Conservation (phyloP, 2,797 vertebrate species). For the Pseudochaenichthys georgianus region DNA sequence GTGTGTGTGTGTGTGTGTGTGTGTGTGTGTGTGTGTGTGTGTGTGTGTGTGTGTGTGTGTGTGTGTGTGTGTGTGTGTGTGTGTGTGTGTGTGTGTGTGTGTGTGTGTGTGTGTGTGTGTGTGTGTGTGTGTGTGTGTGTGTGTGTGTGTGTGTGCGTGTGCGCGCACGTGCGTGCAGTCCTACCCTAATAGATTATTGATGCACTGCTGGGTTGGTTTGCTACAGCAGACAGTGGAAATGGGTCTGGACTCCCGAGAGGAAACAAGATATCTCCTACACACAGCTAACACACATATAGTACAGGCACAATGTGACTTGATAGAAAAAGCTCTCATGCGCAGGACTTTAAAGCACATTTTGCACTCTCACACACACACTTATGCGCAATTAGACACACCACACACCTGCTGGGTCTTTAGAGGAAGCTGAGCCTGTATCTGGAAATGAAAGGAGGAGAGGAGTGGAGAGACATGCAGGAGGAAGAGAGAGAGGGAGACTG, state of each 20-base stretch:
- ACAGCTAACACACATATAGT: conserved; percentile 39
- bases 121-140: too few species aligned
- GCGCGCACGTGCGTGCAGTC: conserved; percentile 10
- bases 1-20: neutral
- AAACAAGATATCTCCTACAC: conserved; percentile 73
- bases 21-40: conserved; percentile 20
- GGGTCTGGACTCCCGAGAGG: conserved; percentile 73
- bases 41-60: conserved; percentile 9
- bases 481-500: conserved; percentile 32
- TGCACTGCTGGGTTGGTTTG: conserved; percentile 74
- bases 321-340: conserved; percentile 24
- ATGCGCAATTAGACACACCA: conserved; percentile 70
- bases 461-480: conserved; percentile 47
- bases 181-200: conserved; percentile 82
- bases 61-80: neutral
- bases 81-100: too few species aligned
- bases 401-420: conserved; percentile 78
- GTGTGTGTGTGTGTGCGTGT: too few species aligned
- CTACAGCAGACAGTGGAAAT: conserved; percentile 80
- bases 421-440: conserved; percentile 58
- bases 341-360: conserved; percentile 66
- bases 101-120: too few species aligned
- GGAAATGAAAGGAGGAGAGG: conserved; percentile 68
- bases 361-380: conserved; percentile 60
- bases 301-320: conserved; percentile 51